Percentiles rank a stretch among this genome's conserved stretches.
Conservation (phyloP, 1,140 invertebrate species). For the Brachionus plicatilis region DNA sequence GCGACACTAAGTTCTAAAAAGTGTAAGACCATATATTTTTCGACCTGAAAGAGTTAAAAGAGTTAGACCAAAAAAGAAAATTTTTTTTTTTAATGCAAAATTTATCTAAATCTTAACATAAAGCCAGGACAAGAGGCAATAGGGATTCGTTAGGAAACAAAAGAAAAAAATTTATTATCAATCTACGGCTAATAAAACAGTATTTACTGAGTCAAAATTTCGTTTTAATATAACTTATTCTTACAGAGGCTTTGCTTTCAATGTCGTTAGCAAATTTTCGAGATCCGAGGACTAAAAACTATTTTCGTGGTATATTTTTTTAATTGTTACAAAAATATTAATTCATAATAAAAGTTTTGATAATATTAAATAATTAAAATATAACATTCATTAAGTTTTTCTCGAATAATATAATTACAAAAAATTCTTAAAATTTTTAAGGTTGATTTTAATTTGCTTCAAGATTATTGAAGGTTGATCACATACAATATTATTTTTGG, state of each 20-base stretch:
- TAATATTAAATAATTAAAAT: too few relatives aligned
- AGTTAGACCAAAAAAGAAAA: not conserved
- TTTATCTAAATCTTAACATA: not conserved
- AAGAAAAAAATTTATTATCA: not conserved
- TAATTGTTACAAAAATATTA: too few relatives aligned
- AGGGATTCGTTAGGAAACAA: constrained; percentile 8
- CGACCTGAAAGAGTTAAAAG: not conserved
- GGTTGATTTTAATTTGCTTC: too few relatives aligned
- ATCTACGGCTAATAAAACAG: not conserved
- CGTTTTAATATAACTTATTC: not conserved
- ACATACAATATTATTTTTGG: too few relatives aligned
- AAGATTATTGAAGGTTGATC: too few relatives aligned
- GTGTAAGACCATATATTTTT: not conserved
- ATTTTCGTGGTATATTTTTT: too few relatives aligned
- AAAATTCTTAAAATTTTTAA: too few relatives aligned
- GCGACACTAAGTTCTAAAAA: not conserved
- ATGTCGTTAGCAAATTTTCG: not conserved
- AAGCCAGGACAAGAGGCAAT: not conserved
- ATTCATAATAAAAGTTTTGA: too few relatives aligned
- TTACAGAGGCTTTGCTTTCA: not conserved
- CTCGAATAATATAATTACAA: too few relatives aligned
- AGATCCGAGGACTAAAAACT: not conserved
- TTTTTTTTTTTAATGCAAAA: not conserved
- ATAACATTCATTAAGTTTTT: too few relatives aligned
- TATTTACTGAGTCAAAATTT: not conserved